phyloP scores from a whole-genome alignment of 2,888 invertebrate genomes.

The Stomorhina lunata region DNA sequence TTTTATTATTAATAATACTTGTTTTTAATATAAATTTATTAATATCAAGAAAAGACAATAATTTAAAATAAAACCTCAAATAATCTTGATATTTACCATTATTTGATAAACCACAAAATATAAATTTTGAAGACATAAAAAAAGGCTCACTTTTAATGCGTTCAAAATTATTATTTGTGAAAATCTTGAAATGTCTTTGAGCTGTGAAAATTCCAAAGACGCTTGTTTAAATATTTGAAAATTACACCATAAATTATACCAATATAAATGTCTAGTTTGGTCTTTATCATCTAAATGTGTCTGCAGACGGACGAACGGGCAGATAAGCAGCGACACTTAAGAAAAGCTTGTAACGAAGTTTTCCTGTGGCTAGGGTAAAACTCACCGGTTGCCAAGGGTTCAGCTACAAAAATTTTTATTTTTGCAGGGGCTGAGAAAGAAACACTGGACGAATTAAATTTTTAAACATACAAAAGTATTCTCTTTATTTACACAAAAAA shows the following conservation, averaged over 20 bases:
- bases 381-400: too few species aligned
- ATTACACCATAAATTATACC: conserved; percentile 52
- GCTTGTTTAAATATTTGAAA: conserved; percentile 30
- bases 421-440: too few species aligned
- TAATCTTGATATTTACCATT: conserved; percentile 2
- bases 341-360: too few species aligned
- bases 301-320: too few species aligned
- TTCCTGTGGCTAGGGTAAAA: too few species aligned
- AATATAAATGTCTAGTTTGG: conserved; percentile 49
- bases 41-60: neutral
- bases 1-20: neutral
- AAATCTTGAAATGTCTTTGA: conserved; percentile 40
- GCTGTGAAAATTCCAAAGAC: conserved; percentile 32
- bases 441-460: too few species aligned
- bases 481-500: too few species aligned
- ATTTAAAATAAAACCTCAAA: neutral
- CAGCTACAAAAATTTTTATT: too few species aligned
- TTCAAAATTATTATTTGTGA: conserved; percentile 20
- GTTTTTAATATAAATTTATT: neutral
- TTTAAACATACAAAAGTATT: too few species aligned
- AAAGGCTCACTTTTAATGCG: neutral
- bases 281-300: conserved; percentile 55
- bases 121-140: neutral
- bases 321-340: too few species aligned
- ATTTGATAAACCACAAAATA: neutral